Evolutionary conservation across 1,140 invertebrate genomes (phyloP), one percentile per base, ranked within the genome.

Genomic region (Metopolophium dirhodum): DNA sequence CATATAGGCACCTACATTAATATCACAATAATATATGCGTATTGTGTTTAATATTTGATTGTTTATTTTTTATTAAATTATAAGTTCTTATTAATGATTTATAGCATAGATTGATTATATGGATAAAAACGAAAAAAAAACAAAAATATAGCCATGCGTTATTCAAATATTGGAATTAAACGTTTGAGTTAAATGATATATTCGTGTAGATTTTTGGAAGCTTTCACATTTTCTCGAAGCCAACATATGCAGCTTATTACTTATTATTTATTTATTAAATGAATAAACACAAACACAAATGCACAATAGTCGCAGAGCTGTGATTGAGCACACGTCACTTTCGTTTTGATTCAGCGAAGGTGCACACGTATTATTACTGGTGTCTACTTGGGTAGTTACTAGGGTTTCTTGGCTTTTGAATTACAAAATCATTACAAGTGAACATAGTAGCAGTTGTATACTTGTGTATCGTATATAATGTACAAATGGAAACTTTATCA

Each of bases 151-250:
- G 7, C 14, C 14, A 18, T 18, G 14, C n/a, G 14, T n/a, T 77
- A n/a, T 77, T 77, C 11, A 45, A 85, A 85, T 45, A 11, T 11
- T 85, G 8, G 41, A 41, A 26, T 30, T 87, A 49, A 88, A 49
- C 30, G 26, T 47, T 87, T 47, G 30, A 49, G 7, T n/a, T n/a
- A 51, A 26, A 45, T 83, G 11, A 37, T 8, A 26, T 26, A 54
- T 89, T 89, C 20, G 7, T 35, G 51, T 57, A 57, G n/a, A 57
- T 57, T 89, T 89, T 57, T 89, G 22, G 86, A 57, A 89, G 37
- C 51, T 89, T 89, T 89, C 88, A 89, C 51, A 57, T 89, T 89
- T 54, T 89, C 35, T 89, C 1, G 0, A 89, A 41, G 2, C 3
- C 51, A 22, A 54, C 11, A 54, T 37, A 22, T 54, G n/a, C 61